A percentile compares a stretch with the other conserved stretches of the same genome.
These are phyloP conservation scores for Euleptes europaea DNA, from an alignment of 2,113 vertebrate species.

Conservation along the genomic window DNA sequence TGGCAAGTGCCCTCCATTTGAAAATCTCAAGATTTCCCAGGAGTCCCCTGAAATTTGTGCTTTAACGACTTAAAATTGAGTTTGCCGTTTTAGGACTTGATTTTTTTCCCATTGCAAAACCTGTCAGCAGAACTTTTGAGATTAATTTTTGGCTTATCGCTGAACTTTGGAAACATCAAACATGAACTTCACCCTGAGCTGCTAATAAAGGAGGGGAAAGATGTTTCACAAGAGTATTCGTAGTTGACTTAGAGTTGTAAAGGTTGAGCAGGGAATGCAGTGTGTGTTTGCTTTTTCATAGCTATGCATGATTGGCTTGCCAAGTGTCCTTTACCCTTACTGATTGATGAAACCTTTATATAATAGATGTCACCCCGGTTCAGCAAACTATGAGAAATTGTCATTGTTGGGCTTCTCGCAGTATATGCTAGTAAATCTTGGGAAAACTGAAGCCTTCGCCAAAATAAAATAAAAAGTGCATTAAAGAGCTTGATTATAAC, in stretches of 20 bases:
- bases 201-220: not conserved
- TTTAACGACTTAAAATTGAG: not conserved
- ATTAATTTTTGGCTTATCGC: not conserved
- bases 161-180: not conserved
- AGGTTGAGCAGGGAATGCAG: not conserved
- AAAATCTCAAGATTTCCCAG: no score
- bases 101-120: not conserved
- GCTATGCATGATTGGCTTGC: not conserved
- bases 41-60: no score
- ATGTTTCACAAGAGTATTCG: not conserved
- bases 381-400: no score
- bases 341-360: conserved; percentile 2
- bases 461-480: no score
- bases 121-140: no score
- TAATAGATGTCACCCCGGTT: conserved; percentile 11
- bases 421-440: no score
- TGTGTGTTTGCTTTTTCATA: not conserved
- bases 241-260: not conserved
- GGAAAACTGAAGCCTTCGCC: no score
- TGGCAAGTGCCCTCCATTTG: no score
- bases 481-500: no score
- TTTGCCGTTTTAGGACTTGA: not conserved
- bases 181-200: not conserved
- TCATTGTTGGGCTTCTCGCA: no score
- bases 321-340: not conserved